These are phyloP conservation scores for Glossosoma conforme DNA, from an alignment of 1,140 invertebrate genomes.

Conservation along the genomic window DNA sequence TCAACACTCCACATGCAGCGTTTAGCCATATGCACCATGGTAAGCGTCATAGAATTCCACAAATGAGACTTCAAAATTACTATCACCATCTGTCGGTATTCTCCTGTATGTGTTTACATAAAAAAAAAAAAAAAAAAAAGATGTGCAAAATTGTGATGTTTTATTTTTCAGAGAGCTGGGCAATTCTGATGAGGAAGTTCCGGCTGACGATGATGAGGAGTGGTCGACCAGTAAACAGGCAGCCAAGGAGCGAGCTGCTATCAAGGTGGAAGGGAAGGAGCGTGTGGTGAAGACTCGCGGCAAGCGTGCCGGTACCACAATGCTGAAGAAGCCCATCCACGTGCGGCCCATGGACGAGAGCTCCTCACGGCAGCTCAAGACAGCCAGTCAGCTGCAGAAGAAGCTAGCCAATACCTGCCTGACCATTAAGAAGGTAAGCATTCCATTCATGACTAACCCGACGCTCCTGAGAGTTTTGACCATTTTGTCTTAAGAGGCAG, in stretches of 20 bases:
- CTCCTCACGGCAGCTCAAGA: background rate
- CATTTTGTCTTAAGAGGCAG: no score
- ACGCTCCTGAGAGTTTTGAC: background rate
- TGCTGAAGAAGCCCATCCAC: slow-evolving; percentile 10
- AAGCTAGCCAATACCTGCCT: slow-evolving; percentile 10
- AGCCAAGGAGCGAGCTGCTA: background rate
- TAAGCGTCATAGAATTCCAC: no score
- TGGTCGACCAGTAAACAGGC: slow-evolving; percentile 1
- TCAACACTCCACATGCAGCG: no score
- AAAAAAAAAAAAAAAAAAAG: no score
- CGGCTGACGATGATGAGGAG: slow-evolving; percentile 9
- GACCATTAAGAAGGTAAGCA: slow-evolving; percentile 23
- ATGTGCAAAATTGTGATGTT: background rate
- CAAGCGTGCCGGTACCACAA: slow-evolving; percentile 2
- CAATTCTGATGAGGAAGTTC: slow-evolving; percentile 5
- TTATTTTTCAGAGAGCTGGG: slow-evolving; percentile 9
- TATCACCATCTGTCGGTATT: no score
- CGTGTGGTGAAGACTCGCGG: no score
- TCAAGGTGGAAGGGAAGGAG: background rate
- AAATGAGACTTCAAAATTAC: no score
- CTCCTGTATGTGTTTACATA: no score
- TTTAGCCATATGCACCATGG: no score
- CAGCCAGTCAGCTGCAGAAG: slow-evolving; percentile 18
- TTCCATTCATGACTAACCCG: slow-evolving; percentile 1
- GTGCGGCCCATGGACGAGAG: slow-evolving; percentile 1